Evolutionary conservation across 2,113 vertebrate genomes (phyloP), one percentile per base, ranked within the genome.

Genomic region (Circaetus gallicus): DNA sequence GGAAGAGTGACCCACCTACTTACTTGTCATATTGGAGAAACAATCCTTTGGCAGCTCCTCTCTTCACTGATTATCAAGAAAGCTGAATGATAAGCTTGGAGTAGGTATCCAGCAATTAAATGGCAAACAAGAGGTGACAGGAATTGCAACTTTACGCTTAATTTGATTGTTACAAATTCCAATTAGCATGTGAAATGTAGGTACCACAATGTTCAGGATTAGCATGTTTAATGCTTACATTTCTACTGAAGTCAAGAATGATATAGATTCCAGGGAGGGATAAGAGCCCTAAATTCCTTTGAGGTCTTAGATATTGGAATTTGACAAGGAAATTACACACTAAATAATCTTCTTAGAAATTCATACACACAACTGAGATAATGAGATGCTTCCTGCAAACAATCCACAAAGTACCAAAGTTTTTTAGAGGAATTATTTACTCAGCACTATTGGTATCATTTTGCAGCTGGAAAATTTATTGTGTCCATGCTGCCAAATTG

Each of bases 121-220:
- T 19, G 47, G 78, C 87, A 96, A 96, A 96, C 66, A 45, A 95
- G 87, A 96, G 90, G 74, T 80, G 93, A 96, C 95, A 96, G 78
- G 84, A 96, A 91, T 87, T 82, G 62, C 36, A 95, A 72, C 79
- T 65, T 91, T 59, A 87, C 58, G 53, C 58, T 87, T 85, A 88
- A 93, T 94, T 90, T 88, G 66, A 88, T 62, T 91, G 78, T 69
- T 85, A 90, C 62, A 80, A 85, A 76, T 90, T 91, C 45, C 78
- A 85, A 72, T 94, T 97, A 96, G 66, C 66, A 87, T 76, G 87
- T 76, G 62, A 96, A 95, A 86, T 72, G 70, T 36, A 93, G 93
- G 81, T 91, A 85, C 56, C 56, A 52, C 65, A 61, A 53, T 90
- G 87, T 47, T 91, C 72, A 74, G 86, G 80, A 93, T 93, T 89